These are phyloP conservation scores for Hirudo medicinalis DNA, from an alignment of 1,140 invertebrate genomes.

Conservation along the genomic window DNA sequence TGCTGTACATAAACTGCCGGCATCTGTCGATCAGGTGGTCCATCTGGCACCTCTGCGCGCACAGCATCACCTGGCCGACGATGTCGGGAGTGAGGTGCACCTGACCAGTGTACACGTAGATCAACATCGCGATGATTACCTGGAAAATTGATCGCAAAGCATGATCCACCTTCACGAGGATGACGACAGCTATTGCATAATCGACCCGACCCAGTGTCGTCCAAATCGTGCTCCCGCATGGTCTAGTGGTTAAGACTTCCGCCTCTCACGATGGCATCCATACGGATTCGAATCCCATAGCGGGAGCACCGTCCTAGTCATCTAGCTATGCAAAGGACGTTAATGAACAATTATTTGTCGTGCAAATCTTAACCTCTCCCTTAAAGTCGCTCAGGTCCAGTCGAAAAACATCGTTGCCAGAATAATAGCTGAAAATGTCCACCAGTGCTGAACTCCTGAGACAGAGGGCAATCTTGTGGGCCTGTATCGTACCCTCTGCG, in stretches of 20 bases:
- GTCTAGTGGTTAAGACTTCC: no score
- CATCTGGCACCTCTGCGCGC: neutral
- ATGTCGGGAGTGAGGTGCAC: neutral
- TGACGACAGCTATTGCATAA: no score
- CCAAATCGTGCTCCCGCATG: no score
- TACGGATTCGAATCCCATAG: no score
- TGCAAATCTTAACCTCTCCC: neutral
- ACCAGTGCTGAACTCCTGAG: neutral
- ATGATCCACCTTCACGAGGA: no score
- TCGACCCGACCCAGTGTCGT: no score
- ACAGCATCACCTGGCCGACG: neutral
- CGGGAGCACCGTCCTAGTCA: no score
- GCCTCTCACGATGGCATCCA: no score
- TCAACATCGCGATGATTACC: neutral
- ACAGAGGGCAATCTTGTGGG: conserved; percentile 7
- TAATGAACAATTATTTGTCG: no score
- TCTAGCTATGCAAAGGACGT: no score
- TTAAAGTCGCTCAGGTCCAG: conserved; percentile 1
- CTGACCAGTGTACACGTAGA: neutral
- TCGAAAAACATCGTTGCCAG: neutral
- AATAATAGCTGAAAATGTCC: neutral
- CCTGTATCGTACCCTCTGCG: neutral
- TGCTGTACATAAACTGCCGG: neutral
- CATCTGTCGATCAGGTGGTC: neutral
- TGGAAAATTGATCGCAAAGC: neutral